These are phyloP conservation scores for Sebastes oblongus DNA, from an alignment of 2,797 vertebrate genomes.

Conservation along the genomic window DNA sequence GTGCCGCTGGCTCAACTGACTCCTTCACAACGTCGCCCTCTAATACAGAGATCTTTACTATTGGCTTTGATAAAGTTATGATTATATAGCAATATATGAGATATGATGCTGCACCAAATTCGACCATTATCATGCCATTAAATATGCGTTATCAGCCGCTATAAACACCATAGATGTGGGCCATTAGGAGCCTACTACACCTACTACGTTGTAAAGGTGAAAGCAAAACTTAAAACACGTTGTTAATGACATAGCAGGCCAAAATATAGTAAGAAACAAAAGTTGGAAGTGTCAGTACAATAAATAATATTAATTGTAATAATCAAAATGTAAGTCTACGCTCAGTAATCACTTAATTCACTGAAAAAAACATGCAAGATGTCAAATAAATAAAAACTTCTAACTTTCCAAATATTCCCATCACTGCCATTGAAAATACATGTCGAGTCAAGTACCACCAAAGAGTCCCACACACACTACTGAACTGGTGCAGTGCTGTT, in stretches of 20 bases:
- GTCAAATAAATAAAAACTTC: neutral
- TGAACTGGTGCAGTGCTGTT: neutral
- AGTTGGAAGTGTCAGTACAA: neutral
- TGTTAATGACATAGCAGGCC: neutral
- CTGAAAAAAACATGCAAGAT: neutral
- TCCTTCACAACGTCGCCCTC: neutral
- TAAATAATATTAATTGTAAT: neutral
- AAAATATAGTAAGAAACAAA: neutral
- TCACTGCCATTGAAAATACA: neutral
- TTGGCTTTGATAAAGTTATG: neutral
- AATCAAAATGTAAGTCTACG: neutral
- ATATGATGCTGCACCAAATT: neutral
- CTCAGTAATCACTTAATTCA: neutral
- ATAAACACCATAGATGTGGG: no score
- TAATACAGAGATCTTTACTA: neutral
- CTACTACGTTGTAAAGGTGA: fast-evolving
- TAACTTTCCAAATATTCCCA: neutral
- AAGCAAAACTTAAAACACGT: neutral
- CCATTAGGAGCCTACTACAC: no score
- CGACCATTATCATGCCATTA: no score
- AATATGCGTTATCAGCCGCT: no score
- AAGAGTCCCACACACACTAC: neutral
- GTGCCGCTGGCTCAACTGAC: neutral
- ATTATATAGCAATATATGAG: neutral
- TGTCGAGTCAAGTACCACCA: neutral